Conservation (phyloP, 2,797 vertebrate species). For the Mus minutoides region DNA sequence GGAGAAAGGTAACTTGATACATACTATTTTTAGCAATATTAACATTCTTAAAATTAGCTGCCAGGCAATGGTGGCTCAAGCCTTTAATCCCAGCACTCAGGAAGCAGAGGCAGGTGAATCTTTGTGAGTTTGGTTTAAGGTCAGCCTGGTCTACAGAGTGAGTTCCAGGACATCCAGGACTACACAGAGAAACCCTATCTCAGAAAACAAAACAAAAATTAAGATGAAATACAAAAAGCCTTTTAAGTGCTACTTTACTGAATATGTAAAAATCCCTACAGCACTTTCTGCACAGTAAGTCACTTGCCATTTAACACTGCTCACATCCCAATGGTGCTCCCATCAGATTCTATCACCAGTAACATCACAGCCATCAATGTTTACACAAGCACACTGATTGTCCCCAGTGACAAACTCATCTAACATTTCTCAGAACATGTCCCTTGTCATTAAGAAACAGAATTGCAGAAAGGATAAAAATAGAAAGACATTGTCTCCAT, state of each 20-base stretch:
- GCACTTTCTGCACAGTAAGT: neutral
- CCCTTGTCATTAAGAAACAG: neutral
- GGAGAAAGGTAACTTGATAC: slow-evolving; percentile 37
- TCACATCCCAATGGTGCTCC: too few relatives aligned
- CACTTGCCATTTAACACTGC: neutral
- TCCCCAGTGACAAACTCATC: neutral
- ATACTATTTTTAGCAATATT: slow-evolving; percentile 19
- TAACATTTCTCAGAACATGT: neutral
- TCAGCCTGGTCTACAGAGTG: neutral
- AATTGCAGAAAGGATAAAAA: neutral
- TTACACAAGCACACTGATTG: neutral
- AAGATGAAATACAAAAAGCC: slow-evolving; percentile 24
- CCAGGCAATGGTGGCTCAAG: neutral
- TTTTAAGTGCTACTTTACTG: slow-evolving; percentile 40
- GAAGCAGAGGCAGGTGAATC: neutral
- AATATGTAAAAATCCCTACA: neutral
- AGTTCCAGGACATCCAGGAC: neutral
- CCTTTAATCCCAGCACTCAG: neutral
- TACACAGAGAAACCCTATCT: neutral
- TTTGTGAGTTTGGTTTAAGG: neutral
- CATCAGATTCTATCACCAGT: neutral
- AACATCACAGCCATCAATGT: neutral
- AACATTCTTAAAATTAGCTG: slow-evolving; percentile 47
- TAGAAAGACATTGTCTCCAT: neutral
- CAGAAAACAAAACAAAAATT: neutral